Evolutionary conservation across 2,888 invertebrate species (phyloP).

Genomic region (Oeneis ivallda): DNA sequence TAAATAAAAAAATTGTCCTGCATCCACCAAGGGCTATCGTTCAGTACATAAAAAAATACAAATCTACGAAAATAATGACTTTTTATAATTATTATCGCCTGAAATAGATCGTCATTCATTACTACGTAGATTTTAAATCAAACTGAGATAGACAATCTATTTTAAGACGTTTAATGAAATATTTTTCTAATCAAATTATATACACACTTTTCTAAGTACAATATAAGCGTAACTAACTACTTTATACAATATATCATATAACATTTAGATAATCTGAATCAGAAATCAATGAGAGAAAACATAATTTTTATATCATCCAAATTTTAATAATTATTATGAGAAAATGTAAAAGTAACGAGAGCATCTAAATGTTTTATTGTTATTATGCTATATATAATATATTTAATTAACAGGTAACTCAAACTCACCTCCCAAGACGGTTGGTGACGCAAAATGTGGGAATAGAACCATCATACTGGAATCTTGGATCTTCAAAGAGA

Average conservation of each 20-base stretch:
- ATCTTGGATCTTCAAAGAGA: constrained; percentile 57
- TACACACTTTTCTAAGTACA: constrained; percentile 11
- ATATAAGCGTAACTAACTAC: constrained; percentile 18
- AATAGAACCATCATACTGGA: constrained; percentile 45
- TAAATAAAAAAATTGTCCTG: too few species aligned
- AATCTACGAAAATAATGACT: constrained; percentile 1
- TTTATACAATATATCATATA: constrained; percentile 24
- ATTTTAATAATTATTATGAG: too few species aligned
- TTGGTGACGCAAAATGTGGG: constrained; percentile 64
- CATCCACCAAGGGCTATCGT: too few species aligned
- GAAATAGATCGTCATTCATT: not conserved
- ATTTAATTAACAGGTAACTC: constrained; percentile 44
- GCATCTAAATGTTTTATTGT: constrained; percentile 23
- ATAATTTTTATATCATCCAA: not conserved
- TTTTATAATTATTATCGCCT: not conserved
- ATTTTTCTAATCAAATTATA: constrained; percentile 1
- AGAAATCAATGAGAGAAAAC: not conserved
- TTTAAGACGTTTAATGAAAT: not conserved
- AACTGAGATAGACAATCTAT: not conserved
- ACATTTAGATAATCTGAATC: constrained; percentile 21
- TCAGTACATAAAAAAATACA: not conserved
- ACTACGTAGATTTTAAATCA: not conserved
- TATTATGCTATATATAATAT: constrained; percentile 10
- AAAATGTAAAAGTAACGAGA: constrained; percentile 9
- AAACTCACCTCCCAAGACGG: constrained; percentile 67